These are phyloP conservation scores for Lanistes nyassanus DNA, from an alignment of 1,140 invertebrate genomes.

Conservation along the genomic window DNA sequence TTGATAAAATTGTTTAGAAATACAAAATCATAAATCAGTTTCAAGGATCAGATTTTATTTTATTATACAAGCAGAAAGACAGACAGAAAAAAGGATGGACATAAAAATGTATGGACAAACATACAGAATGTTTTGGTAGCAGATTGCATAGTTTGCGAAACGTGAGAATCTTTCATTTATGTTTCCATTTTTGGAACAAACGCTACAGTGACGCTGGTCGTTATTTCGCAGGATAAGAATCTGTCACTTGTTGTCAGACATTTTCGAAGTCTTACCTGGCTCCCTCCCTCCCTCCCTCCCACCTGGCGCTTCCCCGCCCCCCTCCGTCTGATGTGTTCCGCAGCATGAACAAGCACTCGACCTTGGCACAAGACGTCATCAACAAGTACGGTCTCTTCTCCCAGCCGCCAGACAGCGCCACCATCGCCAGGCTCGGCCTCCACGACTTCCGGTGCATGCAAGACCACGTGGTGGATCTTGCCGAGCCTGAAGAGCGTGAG, in stretches of 20 bases:
- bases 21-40: too few relatives aligned
- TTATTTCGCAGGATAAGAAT: too few relatives aligned
- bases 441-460: conserved; percentile 37
- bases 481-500: conserved; percentile 30
- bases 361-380: conserved; percentile 47
- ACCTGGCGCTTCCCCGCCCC: neutral
- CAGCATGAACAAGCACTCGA: conserved; percentile 35
- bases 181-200: too few relatives aligned
- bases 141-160: too few relatives aligned
- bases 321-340: conserved; percentile 29
- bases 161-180: too few relatives aligned
- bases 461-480: conserved; percentile 34
- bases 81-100: too few relatives aligned
- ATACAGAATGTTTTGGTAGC: too few relatives aligned
- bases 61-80: too few relatives aligned
- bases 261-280: neutral
- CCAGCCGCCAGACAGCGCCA: conserved; percentile 32
- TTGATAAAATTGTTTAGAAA: too few relatives aligned
- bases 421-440: conserved; percentile 28
- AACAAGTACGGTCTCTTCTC: conserved; percentile 51
- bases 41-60: too few relatives aligned
- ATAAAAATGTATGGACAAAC: too few relatives aligned
- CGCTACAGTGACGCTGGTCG: too few relatives aligned
- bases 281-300: conserved; percentile 7
- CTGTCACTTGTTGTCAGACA: neutral